These are phyloP conservation scores for Bovichtus variegatus DNA, from an alignment of 2,797 vertebrate genomes.

Conservation along the genomic window DNA sequence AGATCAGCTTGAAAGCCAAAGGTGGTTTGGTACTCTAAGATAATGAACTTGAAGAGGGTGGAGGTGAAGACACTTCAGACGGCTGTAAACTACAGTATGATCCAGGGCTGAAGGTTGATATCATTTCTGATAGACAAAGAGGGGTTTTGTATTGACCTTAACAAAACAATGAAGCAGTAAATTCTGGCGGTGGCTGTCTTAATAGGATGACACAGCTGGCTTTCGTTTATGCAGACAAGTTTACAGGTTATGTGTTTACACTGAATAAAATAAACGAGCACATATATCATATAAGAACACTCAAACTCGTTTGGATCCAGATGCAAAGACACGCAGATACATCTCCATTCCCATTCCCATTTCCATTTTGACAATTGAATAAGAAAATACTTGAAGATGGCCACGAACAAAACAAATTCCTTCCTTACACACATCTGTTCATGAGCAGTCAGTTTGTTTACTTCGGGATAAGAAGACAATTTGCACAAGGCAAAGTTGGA, in stretches of 20 bases:
- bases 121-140: conserved; percentile 35
- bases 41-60: conserved; percentile 42
- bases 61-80: conserved; percentile 32
- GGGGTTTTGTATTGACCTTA: conserved; percentile 65
- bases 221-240: conserved; percentile 54
- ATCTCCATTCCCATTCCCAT: too few relatives aligned
- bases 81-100: conserved; percentile 28
- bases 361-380: neutral
- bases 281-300: neutral
- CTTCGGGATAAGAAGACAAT: neutral
- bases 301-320: neutral
- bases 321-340: neutral
- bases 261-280: neutral
- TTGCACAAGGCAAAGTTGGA: neutral
- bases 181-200: conserved; percentile 54
- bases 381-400: neutral
- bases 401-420: neutral
- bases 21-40: conserved; percentile 35
- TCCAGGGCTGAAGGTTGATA: conserved; percentile 9
- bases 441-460: neutral
- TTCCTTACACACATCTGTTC: conserved; percentile 4
- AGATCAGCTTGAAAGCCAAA: conserved; percentile 54
- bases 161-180: conserved; percentile 60
- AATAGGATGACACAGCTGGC: neutral
- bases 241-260: conserved; percentile 4